A percentile compares a stretch with the other conserved stretches of the same genome.
Conservation (phyloP, 2,797 vertebrate genomes). For the Cercopithecus petaurista region DNA sequence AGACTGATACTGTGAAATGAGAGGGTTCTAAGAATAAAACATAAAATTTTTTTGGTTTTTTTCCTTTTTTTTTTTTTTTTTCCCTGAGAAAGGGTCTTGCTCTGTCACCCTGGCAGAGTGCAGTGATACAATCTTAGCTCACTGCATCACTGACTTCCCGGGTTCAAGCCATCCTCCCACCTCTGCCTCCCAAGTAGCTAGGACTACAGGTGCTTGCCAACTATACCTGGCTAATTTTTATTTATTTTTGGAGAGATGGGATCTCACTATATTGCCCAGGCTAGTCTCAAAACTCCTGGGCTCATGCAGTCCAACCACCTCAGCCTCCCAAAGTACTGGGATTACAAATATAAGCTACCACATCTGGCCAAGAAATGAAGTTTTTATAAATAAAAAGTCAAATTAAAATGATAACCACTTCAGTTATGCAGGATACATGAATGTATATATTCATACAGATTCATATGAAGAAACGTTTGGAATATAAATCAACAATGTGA, state of each 20-base stretch:
- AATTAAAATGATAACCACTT: background rate
- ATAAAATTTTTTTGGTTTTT: background rate
- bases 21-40: background rate
- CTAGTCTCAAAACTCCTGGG: background rate
- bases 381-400: background rate
- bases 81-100: background rate
- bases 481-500: slow-evolving; percentile 11
- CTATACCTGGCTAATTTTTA: background rate
- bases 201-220: background rate
- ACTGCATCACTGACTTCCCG: background rate
- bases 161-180: background rate
- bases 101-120: background rate
- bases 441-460: background rate
- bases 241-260: background rate
- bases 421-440: too few species aligned
- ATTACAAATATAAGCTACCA: background rate
- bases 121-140: background rate
- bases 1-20: background rate
- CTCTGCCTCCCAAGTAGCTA: background rate
- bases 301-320: background rate
- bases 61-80: background rate
- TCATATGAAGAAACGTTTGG: background rate
- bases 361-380: too few species aligned
- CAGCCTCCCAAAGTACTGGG: background rate
- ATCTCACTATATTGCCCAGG: background rate